Evolutionary conservation across 2,797 vertebrate species (phyloP).

Genomic region (Lepus oiostolus): DNA sequence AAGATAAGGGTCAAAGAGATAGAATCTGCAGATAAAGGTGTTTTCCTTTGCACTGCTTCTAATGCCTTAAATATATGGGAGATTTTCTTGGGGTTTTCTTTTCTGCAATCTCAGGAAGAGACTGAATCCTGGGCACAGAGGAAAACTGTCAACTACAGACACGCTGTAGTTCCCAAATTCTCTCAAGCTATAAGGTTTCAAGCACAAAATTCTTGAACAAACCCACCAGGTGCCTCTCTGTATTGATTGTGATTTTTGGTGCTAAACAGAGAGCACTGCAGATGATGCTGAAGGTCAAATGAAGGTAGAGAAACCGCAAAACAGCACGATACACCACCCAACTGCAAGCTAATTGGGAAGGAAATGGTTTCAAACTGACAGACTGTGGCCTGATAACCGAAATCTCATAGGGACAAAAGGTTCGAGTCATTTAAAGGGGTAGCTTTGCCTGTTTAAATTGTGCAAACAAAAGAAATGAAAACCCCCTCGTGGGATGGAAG

Average conservation of each 20-base stretch:
- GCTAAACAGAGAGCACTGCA: conserved; percentile 76
- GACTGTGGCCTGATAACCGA: conserved; percentile 75
- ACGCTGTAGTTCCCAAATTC: neutral
- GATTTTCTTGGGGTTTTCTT: conserved; percentile 43
- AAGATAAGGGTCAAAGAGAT: conserved; percentile 69
- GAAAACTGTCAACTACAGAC: conserved; percentile 59
- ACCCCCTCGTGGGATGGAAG: conserved; percentile 78
- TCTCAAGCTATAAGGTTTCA: conserved; percentile 59
- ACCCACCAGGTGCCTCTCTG: conserved; percentile 56
- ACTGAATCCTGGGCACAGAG: conserved; percentile 26
- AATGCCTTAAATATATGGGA: conserved; percentile 40
- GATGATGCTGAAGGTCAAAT: conserved; percentile 83
- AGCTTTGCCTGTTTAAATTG: conserved; percentile 78
- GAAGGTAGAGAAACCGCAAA: conserved; percentile 77
- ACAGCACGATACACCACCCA: conserved; percentile 74
- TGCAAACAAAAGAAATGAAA: conserved; percentile 84
- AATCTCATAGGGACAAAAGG: conserved; percentile 75
- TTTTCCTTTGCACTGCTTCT: conserved; percentile 49
- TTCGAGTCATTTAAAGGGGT: conserved; percentile 78
- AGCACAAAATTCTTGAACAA: conserved; percentile 67
- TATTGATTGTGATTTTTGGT: conserved; percentile 75
- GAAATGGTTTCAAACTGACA: conserved; percentile 81
- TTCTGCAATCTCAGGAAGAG: conserved; percentile 41
- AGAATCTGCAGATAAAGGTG: conserved; percentile 55
- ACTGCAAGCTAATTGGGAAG: conserved; percentile 78